A percentile compares a stretch with the other conserved stretches of the same genome.
phyloP scores from a whole-genome alignment of 2,113 vertebrate genomes.

The Sphyrna mokarran region DNA sequence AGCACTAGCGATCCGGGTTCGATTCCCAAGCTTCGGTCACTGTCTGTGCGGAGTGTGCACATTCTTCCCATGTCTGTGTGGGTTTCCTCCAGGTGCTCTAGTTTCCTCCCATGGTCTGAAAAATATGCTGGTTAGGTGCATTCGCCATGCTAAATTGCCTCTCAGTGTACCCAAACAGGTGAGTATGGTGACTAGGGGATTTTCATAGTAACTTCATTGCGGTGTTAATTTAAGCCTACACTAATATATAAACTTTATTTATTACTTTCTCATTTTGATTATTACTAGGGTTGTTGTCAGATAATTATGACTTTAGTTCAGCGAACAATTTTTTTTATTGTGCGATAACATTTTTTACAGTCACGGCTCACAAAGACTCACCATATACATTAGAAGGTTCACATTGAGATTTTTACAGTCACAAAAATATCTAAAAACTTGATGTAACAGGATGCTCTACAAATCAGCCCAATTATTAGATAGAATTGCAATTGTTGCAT shows the following conservation, averaged over 20 bases:
- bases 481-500: background rate
- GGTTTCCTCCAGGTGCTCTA: too few species aligned
- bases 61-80: too few species aligned
- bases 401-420: background rate
- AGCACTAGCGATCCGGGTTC: too few species aligned
- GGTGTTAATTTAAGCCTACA: too few species aligned
- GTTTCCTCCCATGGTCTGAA: too few species aligned
- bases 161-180: too few species aligned
- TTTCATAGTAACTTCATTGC: too few species aligned
- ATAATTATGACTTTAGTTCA: background rate
- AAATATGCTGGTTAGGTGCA: too few species aligned
- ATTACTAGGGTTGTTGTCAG: background rate
- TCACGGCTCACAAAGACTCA: background rate
- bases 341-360: background rate
- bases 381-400: background rate
- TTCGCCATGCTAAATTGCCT: too few species aligned
- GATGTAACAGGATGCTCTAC: background rate
- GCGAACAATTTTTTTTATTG: background rate
- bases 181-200: too few species aligned
- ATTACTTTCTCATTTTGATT: background rate
- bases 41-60: too few species aligned
- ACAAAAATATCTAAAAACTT: background rate
- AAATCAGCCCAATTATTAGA: background rate
- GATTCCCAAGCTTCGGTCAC: too few species aligned
- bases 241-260: background rate